Conservation (phyloP, 2,797 vertebrate genomes). For the Tenualosa thibaudeaui region DNA sequence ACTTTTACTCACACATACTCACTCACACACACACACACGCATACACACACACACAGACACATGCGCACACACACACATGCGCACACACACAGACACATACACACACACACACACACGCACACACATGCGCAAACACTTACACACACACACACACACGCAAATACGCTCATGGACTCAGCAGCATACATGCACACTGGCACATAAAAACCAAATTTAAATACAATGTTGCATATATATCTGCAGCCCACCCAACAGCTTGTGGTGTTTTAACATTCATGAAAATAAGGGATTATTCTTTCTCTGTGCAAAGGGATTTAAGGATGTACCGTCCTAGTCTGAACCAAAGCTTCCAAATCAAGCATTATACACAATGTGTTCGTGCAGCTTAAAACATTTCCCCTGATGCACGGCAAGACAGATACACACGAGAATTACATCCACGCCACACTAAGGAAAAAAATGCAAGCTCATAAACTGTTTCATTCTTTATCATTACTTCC, state of each 20-base stretch:
- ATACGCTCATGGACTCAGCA: not conserved
- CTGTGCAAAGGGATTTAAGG: constrained; percentile 44
- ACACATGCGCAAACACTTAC: too few species aligned
- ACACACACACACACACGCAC: not conserved
- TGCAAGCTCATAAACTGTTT: constrained; percentile 13
- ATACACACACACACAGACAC: constrained; percentile 5
- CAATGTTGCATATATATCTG: not conserved
- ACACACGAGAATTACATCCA: constrained; percentile 15
- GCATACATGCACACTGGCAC: not conserved
- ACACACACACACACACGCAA: not conserved
- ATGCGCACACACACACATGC: not conserved
- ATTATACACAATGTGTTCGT: constrained; percentile 42
- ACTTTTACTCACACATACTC: not conserved
- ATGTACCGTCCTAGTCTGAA: constrained; percentile 1
- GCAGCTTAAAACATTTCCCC: constrained; percentile 34
- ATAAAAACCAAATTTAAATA: not conserved
- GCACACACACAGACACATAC: not conserved
- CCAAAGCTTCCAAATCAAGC: constrained; percentile 34
- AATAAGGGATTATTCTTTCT: constrained; percentile 48
- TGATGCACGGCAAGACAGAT: constrained; percentile 9
- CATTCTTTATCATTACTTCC: not conserved
- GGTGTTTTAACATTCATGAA: constrained; percentile 48
- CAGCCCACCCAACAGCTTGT: constrained; percentile 2
- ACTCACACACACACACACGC: not conserved
- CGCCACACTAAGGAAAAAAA: not conserved